Percentiles rank a stretch among this genome's conserved stretches.
Evolutionary conservation across 2,113 vertebrate genomes (phyloP).

Genomic region (Ameiurus melas): DNA sequence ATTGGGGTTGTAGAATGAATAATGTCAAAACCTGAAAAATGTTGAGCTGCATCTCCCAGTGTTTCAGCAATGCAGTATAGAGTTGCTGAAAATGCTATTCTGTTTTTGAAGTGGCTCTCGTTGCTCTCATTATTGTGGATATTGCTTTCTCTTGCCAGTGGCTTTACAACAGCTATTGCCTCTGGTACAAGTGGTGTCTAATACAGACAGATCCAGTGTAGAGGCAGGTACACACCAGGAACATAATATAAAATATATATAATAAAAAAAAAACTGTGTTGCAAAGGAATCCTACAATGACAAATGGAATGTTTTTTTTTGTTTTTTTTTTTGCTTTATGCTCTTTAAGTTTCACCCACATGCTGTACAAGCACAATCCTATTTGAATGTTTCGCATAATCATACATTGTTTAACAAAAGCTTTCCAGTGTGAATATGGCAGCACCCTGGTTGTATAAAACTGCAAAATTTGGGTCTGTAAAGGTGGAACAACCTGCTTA

Average conservation of each 20-base stretch:
- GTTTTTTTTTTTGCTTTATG: background rate
- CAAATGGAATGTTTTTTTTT: background rate
- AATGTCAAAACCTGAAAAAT: background rate
- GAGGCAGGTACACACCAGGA: background rate
- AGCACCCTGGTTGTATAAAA: background rate
- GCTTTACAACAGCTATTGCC: slow-evolving; percentile 22
- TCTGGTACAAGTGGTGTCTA: slow-evolving; percentile 17
- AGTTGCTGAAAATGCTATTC: slow-evolving; percentile 14
- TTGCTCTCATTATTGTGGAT: slow-evolving; percentile 18
- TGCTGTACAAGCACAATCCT: background rate
- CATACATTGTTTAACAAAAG: background rate
- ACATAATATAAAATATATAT: background rate
- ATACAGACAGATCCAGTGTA: slow-evolving; percentile 18
- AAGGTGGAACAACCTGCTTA: background rate
- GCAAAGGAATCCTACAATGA: too few species aligned
- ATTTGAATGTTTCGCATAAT: background rate
- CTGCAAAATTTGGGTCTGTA: background rate
- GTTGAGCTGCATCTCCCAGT: background rate
- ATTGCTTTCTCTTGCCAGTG: slow-evolving; percentile 21
- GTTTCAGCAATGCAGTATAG: background rate
- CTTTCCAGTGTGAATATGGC: background rate
- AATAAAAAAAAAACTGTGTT: background rate
- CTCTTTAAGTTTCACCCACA: background rate
- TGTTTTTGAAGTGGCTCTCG: background rate
- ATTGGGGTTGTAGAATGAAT: too few species aligned